These are phyloP conservation scores for Caligus rogercresseyi DNA, from an alignment of 1,140 invertebrate species.

Conservation along the genomic window DNA sequence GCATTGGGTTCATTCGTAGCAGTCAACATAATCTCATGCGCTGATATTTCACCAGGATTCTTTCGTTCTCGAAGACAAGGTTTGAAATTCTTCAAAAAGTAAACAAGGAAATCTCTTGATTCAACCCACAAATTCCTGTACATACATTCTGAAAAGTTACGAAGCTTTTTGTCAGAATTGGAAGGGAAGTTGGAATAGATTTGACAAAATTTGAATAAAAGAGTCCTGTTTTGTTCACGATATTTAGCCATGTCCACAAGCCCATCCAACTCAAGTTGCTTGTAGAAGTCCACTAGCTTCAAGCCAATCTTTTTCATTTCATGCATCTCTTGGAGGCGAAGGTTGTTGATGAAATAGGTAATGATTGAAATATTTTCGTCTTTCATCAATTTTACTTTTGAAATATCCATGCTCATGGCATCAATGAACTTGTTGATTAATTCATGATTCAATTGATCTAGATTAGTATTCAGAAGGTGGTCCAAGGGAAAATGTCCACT, in stretches of 20 bases:
- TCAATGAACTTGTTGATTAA: not conserved
- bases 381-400: not conserved
- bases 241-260: not conserved
- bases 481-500: not conserved
- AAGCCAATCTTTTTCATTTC: not conserved
- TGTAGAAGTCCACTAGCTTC: not conserved
- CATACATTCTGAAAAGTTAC: not conserved
- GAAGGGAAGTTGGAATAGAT: not conserved
- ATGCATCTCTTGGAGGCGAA: not conserved
- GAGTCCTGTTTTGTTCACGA: not conserved
- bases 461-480: not conserved
- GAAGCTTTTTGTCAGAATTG: not conserved
- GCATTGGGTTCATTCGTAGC: constrained; percentile 24
- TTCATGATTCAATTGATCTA: not conserved
- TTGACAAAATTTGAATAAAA: not conserved
- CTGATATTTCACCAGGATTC: not conserved
- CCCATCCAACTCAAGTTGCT: not conserved
- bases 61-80: not conserved
- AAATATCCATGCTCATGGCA: not conserved
- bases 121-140: not conserved
- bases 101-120: not conserved
- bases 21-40: not conserved
- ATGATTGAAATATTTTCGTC: not conserved
- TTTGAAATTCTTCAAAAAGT: not conserved
- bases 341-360: not conserved